Percentiles rank a stretch among this genome's conserved stretches.
Conservation (phyloP, 2,113 vertebrate species). For the Pteronura brasiliensis region DNA sequence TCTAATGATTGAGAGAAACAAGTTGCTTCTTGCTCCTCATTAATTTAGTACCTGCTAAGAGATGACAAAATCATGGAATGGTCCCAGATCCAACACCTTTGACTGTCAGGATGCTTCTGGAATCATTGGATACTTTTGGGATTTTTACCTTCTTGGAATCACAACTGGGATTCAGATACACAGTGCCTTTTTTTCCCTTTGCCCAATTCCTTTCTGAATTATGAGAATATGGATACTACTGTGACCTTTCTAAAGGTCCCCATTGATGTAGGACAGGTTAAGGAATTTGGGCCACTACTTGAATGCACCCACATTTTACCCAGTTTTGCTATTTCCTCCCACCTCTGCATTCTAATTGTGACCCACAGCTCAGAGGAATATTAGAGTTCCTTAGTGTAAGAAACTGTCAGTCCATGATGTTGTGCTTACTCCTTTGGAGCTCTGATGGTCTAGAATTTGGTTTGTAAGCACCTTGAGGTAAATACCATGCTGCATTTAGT, state of each 20-base stretch:
- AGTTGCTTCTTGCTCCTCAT: background rate
- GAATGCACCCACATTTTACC: rapidly evolving
- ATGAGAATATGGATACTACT: background rate
- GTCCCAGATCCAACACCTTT: background rate
- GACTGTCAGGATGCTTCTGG: background rate
- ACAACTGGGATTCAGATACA: background rate
- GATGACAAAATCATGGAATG: background rate
- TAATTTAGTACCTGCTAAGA: background rate
- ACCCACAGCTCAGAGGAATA: background rate
- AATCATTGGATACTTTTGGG: background rate
- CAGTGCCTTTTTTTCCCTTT: background rate
- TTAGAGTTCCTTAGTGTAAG: background rate
- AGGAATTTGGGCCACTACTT: too few relatives aligned
- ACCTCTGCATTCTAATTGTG: background rate
- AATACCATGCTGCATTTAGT: rapidly evolving
- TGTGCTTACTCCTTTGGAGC: background rate
- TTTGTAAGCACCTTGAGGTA: background rate
- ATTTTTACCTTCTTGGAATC: background rate
- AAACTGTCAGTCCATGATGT: background rate
- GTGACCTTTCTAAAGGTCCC: background rate
- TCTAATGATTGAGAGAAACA: background rate
- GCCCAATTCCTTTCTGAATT: background rate
- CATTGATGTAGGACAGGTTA: background rate
- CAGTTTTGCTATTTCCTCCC: rapidly evolving
- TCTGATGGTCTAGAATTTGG: background rate